Percentiles rank a stretch among this genome's conserved stretches.
Evolutionary conservation across 2,888 invertebrate species (phyloP).

Genomic region (Hirtodrosophila confusa): DNA sequence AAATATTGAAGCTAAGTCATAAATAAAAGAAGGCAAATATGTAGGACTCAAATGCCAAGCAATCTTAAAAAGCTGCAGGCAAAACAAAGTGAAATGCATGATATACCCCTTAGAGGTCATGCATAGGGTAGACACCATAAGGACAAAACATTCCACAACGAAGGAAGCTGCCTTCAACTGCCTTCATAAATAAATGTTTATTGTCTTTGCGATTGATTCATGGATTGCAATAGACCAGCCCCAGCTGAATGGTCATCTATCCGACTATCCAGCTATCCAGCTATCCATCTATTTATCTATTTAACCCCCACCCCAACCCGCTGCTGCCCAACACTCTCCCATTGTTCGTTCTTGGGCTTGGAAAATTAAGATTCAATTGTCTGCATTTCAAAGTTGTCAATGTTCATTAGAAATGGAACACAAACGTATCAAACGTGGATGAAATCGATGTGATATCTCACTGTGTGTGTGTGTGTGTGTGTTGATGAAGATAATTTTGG

Average conservation of each 20-base stretch:
- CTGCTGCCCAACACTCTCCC: not conserved
- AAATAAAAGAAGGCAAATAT: too few relatives aligned
- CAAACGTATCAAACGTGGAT: slow-evolving; percentile 59
- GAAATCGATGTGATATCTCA: slow-evolving; percentile 26
- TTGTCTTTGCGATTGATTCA: slow-evolving; percentile 71
- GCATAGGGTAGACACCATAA: too few relatives aligned
- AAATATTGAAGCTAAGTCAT: too few relatives aligned
- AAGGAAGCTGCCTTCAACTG: too few relatives aligned
- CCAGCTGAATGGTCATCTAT: slow-evolving; percentile 40
- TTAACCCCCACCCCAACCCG: not conserved
- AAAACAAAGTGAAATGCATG: too few relatives aligned
- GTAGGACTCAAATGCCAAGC: slow-evolving; percentile 14
- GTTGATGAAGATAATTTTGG: slow-evolving; percentile 56
- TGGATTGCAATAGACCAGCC: slow-evolving; percentile 33
- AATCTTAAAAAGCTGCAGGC: not conserved
- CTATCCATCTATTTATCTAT: slow-evolving; percentile 2
- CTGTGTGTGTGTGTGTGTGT: slow-evolving; percentile 5
- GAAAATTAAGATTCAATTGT: slow-evolving; percentile 78
- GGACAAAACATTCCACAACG: not conserved
- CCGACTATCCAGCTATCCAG: slow-evolving; percentile 21
- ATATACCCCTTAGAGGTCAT: too few relatives aligned
- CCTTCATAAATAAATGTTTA: slow-evolving; percentile 71
- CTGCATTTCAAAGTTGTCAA: slow-evolving; percentile 73
- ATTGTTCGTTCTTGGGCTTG: slow-evolving; percentile 24
- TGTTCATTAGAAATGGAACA: slow-evolving; percentile 71